Evolutionary conservation across 2,113 vertebrate species (phyloP).

Genomic region (Pollachius pollachius): DNA sequence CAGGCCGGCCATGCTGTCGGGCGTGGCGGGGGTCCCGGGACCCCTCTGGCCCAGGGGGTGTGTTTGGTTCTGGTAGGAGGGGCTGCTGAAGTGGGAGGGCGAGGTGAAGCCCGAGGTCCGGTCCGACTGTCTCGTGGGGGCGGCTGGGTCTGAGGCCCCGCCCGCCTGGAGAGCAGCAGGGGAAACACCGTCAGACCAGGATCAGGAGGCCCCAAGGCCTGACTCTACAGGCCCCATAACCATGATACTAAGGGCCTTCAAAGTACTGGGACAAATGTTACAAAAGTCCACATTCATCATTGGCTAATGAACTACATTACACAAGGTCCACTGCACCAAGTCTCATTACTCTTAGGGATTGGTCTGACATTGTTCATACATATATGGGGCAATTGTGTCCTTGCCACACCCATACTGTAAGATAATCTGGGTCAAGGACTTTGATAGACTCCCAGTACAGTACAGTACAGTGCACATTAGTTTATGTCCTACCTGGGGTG

Average conservation of each 20-base stretch:
- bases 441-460: no score
- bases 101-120: conserved; percentile 70
- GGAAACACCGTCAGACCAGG: not conserved
- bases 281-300: no score
- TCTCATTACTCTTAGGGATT: no score
- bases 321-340: no score
- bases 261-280: no score
- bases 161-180: not conserved
- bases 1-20: conserved; percentile 77
- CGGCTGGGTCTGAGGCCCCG: conserved; percentile 71
- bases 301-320: no score
- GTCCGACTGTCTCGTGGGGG: conserved; percentile 76
- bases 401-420: no score
- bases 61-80: conserved; percentile 44
- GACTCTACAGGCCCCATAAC: not conserved
- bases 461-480: no score
- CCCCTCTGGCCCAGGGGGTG: conserved; percentile 36
- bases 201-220: conserved; percentile 18
- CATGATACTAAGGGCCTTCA: no score
- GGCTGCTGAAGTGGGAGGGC: conserved; percentile 60
- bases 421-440: no score
- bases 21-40: conserved; percentile 69
- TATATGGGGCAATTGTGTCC: no score
- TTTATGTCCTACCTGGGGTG: conserved; percentile 77
- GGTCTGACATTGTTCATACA: no score